Percentiles rank a stretch among this genome's conserved stretches.
Conservation (phyloP, 2,113 vertebrate genomes). For the Capreolus pygargus region DNA sequence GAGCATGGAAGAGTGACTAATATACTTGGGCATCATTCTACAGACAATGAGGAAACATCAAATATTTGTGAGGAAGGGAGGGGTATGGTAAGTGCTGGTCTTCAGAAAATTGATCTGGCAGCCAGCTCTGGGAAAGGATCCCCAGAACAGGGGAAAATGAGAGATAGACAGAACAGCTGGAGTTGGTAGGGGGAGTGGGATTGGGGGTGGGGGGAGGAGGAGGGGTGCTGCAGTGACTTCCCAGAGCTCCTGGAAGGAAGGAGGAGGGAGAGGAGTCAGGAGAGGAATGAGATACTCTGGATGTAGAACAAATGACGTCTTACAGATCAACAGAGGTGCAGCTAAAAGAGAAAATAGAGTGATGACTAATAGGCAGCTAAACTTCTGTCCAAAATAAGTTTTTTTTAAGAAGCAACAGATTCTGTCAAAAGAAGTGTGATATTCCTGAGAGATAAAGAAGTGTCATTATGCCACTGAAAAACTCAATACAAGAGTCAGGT, state of each 20-base stretch:
- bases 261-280: background rate
- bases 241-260: background rate
- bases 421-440: background rate
- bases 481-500: background rate
- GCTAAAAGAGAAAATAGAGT: background rate
- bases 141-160: background rate
- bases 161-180: background rate
- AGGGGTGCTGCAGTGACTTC: background rate
- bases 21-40: background rate
- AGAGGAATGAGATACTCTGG: background rate
- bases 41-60: background rate
- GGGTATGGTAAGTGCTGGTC: background rate
- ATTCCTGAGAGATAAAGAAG: background rate
- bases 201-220: background rate
- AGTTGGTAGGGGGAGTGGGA: background rate
- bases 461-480: background rate
- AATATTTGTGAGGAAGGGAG: background rate
- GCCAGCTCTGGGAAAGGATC: background rate
- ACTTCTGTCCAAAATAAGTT: background rate
- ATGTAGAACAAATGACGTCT: background rate
- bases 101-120: background rate
- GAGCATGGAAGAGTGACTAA: background rate
- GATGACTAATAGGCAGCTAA: background rate
- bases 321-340: background rate
- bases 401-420: background rate